Evolutionary conservation across 1,140 invertebrate genomes (phyloP), one percentile per base, ranked within the genome.

Genomic region (Aleiodes sp.): DNA sequence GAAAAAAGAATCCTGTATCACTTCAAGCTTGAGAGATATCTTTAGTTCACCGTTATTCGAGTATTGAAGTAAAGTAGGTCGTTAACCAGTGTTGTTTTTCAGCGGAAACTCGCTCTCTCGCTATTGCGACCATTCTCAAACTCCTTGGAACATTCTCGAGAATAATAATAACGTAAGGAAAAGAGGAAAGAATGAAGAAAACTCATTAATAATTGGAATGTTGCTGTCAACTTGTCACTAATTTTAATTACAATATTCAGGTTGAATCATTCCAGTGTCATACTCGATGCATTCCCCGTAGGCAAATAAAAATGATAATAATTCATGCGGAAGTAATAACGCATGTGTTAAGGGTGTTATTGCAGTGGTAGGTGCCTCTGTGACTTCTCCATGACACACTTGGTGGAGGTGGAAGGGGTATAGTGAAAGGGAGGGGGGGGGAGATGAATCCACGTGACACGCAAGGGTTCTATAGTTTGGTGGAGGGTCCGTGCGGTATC

Each of bases 251-350:
- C 46, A 52, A 52, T 24, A 52, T 24, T 21, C 7, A 24, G 7
- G 46, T 2, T 52, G 21, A 52, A 56, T 16, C 14, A 65, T 21
- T 29, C 41, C n/a, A n/a, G 14, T n/a, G 63, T 43, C 41, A 65
- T 21, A 29, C 19, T 35, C 19, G 19, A 41, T 1, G 10, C 12
- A 0, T 14, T 19, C 37, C 57, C 19, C 31, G 21, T 19, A n/a
- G 26, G 16, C 37, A 61, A 68, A 68, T 41, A 68, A 31, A 31
- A 60, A 68, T 61, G 46, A 24, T 21, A 52, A 43, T 68, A 14
- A 4, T 35, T 43, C 9, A 16, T 28, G 35, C 66, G 66, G 66
- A 68, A 68, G 59, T 68, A 68, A 68, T 68, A 68, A 68, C 56
- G 66, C 39, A 39, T 41, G 35, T 56, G 63, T 43, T 33, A 46